Base-by-base conservation (phyloP, 2,888 invertebrate genomes). In the Hipparchia sbordonii region DNA sequence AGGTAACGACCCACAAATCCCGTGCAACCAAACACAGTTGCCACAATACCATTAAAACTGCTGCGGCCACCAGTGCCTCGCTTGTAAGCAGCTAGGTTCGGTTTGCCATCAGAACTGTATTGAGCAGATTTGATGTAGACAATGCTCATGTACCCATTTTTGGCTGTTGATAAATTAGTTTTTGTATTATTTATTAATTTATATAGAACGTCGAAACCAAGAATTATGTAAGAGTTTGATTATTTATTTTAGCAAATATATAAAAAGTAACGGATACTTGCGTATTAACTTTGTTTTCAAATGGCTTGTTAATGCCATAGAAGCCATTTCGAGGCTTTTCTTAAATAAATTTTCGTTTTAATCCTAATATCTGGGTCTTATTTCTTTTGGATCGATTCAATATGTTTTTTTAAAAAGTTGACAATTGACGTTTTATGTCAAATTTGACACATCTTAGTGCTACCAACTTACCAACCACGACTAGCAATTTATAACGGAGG, bases 21-120 rank as follows among this genome's bases (percentile, higher is more conserved):
- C 54, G 96, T 96, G 72, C 96, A 96, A 69, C 99, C 99, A 88
- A 99, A 99, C 0, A 99, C 97, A n/a, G 99, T 99, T n/a, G 98
- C 98, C 2, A 99, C 98, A 71, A 97, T 95, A 0, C 99, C 99
- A 91, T 97, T 99, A 89, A 99, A 99, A 84, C 99, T 99, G 79
- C 97, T 97, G 54, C 99, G 96, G 23, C 99, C 99, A 12, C 98
- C 98, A 33, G 98, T 97, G 48, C 98, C 98, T 77, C 97, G 94
- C 87, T 96, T 97, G 85, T 97, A 94, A 0, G 95, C 91, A 8
- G 96, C 94, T 71, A 96, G 84, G 88, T 96, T 96, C 76, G 94
- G 94, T 68, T 87, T 93, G 2, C 84, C 82, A 75, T 95, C 95
- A 0, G 94, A 91, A 81, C 95, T 94, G 82, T 95, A 96, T 72